These are phyloP conservation scores for Cataglyphis altisquamis DNA, from an alignment of 2,888 invertebrate genomes.

Conservation along the genomic window DNA sequence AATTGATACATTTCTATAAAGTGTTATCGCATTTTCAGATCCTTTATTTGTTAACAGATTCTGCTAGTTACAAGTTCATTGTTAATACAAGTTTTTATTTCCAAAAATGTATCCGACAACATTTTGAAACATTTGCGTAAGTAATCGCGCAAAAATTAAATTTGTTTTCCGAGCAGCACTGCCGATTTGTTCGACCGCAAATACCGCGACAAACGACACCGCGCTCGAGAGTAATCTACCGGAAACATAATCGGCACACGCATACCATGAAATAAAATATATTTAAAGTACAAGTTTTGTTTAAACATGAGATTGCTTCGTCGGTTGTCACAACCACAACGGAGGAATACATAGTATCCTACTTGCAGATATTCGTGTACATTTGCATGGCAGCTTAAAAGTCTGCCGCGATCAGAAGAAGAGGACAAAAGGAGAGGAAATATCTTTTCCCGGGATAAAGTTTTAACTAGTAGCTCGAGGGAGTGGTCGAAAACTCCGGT, in stretches of 20 bases:
- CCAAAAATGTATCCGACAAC: background rate
- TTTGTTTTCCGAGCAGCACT: background rate
- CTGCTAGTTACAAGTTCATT: background rate
- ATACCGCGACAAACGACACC: background rate
- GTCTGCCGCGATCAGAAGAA: background rate
- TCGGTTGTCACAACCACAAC: background rate
- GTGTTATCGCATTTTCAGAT: background rate
- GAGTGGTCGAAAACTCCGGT: conserved; percentile 42
- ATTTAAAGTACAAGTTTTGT: conserved; percentile 1
- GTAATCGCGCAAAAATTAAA: conserved; percentile 16
- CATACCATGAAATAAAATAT: conserved; percentile 15
- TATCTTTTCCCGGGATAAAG: conserved; percentile 68
- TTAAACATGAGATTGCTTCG: conserved; percentile 1
- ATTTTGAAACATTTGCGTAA: background rate
- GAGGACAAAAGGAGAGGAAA: conserved; percentile 43
- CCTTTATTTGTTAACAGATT: background rate
- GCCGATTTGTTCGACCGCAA: conserved; percentile 18
- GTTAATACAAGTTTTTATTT: conserved; percentile 2
- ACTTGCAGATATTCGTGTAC: background rate
- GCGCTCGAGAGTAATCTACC: conserved; percentile 37
- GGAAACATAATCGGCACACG: conserved; percentile 30
- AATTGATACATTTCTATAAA: background rate
- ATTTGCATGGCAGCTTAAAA: background rate
- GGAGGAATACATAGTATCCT: background rate
- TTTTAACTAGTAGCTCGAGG: conserved; percentile 71